These are phyloP conservation scores for Forbesichthys papilliferus DNA, from an alignment of 2,113 vertebrate genomes.

Conservation along the genomic window DNA sequence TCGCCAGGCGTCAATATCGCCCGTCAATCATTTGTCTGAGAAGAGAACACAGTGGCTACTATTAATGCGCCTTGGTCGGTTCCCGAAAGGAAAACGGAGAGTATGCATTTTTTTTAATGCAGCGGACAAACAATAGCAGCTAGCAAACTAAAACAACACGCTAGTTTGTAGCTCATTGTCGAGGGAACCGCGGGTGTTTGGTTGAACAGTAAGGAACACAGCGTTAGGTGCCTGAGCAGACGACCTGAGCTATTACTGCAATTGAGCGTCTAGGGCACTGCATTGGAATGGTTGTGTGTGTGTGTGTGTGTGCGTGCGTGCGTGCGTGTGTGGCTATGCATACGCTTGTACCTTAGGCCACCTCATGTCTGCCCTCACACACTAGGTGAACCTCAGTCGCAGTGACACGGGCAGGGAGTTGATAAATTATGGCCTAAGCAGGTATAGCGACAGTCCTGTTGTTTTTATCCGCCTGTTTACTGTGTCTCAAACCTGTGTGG, in stretches of 20 bases:
- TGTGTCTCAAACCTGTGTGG: slow-evolving; percentile 37
- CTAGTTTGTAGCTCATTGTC: slow-evolving; percentile 15
- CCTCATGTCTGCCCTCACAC: slow-evolving; percentile 12
- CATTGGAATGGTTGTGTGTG: slow-evolving; percentile 48
- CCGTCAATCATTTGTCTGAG: no score
- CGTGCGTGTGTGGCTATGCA: not conserved
- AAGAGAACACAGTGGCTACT: no score
- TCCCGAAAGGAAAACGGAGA: no score
- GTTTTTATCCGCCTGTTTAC: slow-evolving; percentile 29
- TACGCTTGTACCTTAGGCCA: not conserved
- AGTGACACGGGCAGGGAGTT: slow-evolving; percentile 16
- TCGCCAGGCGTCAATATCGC: no score
- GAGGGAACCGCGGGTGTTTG: slow-evolving; percentile 15
- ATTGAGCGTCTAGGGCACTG: slow-evolving; percentile 29
- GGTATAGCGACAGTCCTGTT: no score
- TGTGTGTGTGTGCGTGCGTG: slow-evolving; percentile 19
- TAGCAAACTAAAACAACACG: not conserved
- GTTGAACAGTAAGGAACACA: slow-evolving; percentile 37
- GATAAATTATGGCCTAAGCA: slow-evolving; percentile 41
- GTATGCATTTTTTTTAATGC: no score
- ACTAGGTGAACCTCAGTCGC: slow-evolving; percentile 8
- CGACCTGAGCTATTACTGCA: slow-evolving; percentile 52
- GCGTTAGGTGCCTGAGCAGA: slow-evolving; percentile 20
- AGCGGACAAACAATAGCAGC: not conserved
- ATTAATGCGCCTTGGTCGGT: no score